These are phyloP conservation scores for Lacanobia wlatinum DNA, from an alignment of 2,888 invertebrate species.

Conservation along the genomic window DNA sequence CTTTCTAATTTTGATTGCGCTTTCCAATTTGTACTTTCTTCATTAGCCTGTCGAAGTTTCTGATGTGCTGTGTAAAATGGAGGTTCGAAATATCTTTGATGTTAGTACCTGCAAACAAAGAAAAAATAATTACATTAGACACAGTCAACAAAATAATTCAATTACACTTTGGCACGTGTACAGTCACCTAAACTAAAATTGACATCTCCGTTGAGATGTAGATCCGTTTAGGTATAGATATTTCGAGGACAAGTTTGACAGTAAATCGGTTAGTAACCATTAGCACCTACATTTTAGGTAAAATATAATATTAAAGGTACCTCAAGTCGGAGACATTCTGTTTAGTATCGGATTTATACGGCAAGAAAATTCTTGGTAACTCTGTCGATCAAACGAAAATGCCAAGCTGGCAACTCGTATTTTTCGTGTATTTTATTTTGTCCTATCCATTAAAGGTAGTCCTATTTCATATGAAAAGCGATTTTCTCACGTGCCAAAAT, in stretches of 20 bases:
- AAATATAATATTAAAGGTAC: slow-evolving; percentile 6
- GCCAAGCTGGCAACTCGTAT: slow-evolving; percentile 3
- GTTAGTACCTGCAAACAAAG: slow-evolving; percentile 56
- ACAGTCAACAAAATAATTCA: background rate
- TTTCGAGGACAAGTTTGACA: slow-evolving; percentile 15
- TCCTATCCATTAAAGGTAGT: slow-evolving; percentile 5
- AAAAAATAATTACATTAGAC: slow-evolving; percentile 34
- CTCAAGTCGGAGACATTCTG: slow-evolving; percentile 4
- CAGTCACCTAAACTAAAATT: background rate
- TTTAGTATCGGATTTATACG: slow-evolving; percentile 34
- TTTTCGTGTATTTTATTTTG: slow-evolving; percentile 29
- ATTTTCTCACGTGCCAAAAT: slow-evolving; percentile 23
- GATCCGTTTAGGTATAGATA: background rate
- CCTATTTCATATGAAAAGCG: slow-evolving; percentile 13
- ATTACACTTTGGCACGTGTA: background rate
- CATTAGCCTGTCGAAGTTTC: slow-evolving; percentile 5
- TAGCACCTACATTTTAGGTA: background rate
- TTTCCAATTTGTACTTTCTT: slow-evolving; percentile 28
- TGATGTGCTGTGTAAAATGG: slow-evolving; percentile 9
- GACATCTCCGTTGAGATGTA: background rate
- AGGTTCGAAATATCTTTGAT: slow-evolving; percentile 8
- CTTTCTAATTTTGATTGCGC: slow-evolving; percentile 25
- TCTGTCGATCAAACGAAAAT: slow-evolving; percentile 31
- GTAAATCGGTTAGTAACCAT: slow-evolving; percentile 14
- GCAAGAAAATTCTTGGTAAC: slow-evolving; percentile 15